Evolutionary conservation across 2,113 vertebrate genomes (phyloP), one percentile per base, ranked within the genome.

Genomic region (Willisornis vidua): DNA sequence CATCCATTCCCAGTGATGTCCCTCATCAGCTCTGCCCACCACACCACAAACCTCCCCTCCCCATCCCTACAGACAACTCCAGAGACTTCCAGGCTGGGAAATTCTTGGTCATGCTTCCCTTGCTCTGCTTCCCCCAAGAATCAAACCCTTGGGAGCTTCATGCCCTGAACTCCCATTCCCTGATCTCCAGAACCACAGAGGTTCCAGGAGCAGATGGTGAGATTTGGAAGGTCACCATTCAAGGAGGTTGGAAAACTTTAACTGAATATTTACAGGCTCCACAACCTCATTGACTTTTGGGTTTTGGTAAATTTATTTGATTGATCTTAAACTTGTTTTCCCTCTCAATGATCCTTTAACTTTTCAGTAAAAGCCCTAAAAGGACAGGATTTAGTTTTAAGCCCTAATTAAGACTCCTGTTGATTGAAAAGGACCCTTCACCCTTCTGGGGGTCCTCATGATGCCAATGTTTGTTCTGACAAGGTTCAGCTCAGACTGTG

Each of bases 1-100:
- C 89, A 93, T 87, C 90, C 70, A 58, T 92, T 94, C 90, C 31
- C 87, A 93, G 88, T 43, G 73, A 73, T 29, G 61, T 92, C 96
- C 89, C 59, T 54, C 85, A 95, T 94, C 95, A 95, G 85, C 70
- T 86, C 45, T 92, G 83, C 76, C 91, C 89, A 86, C 62, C 51
- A 41, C 71, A 43, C 59, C 84, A 67, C 35, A 87, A 91, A 96
- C 39, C 43, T 95, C 43, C 57, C 59, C 62, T 95, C 9, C 0
- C 86, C 90, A 51, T 95, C 89, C 71, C 35, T 82, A 39, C 90
- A 90, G 97, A 75, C 71, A 87, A 95, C 94, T 96, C 96, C 54
- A 49, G 85, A 96, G 95, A 96, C 95, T 91, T 85, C 74, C 70
- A 94, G 93, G 43, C 89, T 94, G 88, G 91, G 66, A 93, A 89